Evolutionary conservation across 2,888 invertebrate species (phyloP).

Genomic region (Amaurobius ferox): DNA sequence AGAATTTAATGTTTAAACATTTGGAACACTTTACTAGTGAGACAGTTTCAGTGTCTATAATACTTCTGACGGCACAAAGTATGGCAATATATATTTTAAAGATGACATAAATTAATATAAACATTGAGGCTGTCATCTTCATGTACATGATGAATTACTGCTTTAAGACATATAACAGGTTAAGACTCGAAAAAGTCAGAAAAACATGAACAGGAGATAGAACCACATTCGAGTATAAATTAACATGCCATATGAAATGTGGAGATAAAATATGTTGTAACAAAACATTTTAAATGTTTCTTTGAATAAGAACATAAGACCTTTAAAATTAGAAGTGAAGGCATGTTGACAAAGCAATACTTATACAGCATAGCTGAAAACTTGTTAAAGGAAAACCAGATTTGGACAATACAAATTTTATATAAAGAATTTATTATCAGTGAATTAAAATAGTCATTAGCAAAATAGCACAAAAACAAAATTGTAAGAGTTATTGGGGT

Average conservation of each 20-base stretch:
- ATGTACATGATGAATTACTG: conserved; percentile 27
- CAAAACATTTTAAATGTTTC: too few species aligned
- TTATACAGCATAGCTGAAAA: too few species aligned
- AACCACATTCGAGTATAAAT: neutral
- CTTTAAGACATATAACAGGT: conserved; percentile 16
- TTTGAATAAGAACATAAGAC: neutral
- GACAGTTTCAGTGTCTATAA: neutral
- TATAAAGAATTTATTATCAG: too few species aligned
- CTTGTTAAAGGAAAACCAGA: too few species aligned
- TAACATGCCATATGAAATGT: conserved; percentile 2
- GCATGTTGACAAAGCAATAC: too few species aligned
- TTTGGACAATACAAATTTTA: too few species aligned
- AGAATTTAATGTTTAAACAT: neutral
- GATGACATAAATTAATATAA: neutral
- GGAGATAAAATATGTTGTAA: neutral
- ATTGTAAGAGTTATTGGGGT: too few species aligned
- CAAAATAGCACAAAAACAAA: too few species aligned
- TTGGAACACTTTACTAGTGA: neutral
- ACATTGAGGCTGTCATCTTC: conserved; percentile 17
- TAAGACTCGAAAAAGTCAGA: conserved; percentile 45
- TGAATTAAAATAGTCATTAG: too few species aligned
- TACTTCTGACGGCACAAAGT: neutral
- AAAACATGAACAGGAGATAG: conserved; percentile 20
- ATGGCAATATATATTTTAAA: neutral
- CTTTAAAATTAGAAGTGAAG: too few species aligned